Evolutionary conservation across 1,140 invertebrate genomes (phyloP), one percentile per base, ranked within the genome.

Genomic region (Zophobas morio): DNA sequence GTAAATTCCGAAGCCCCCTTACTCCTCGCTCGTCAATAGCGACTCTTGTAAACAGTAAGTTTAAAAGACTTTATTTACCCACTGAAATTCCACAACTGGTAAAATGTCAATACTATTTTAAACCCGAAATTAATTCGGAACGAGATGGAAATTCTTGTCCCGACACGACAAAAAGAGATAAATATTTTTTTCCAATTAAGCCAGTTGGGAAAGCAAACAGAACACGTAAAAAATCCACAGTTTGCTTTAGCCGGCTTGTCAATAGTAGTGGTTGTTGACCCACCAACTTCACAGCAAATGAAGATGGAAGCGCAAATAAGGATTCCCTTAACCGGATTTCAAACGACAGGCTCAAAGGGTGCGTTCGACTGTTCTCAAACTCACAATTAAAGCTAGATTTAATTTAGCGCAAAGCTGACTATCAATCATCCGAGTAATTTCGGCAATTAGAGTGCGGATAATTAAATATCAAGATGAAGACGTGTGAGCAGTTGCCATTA

Each of bases 381-480:
- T 8, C 3, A 4, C 42, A 46, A 46, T 46, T 8, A 46, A 46
- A 20, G 20, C 20, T 20, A 20, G 20, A 20, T 20, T 20, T 20
- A 20, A 20, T 20, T 20, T 20, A 2, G 3, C 49, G 8, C 6
- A n/a, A n/a, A 51, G 8, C 49, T 3, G 1, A 32, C 33, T 2
- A 6, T 51, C 49, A 51, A 51, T 51, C 6, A 51, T 51, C 33
- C 33, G 4, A 32, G 8, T 51, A 51, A 51, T 51, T 51, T 51
- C 20, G 20, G 49, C n/a, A 51, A 51, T 51, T 51, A 51, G 20
- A 51, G 2, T 20, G 6, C 35, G 20, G 20, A 34, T 63, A 63
- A 63, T 66, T 66, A 66, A 66, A 42, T 20, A 66, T 33, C 60
- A 40, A 40, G 32, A 66, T 66, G 39, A 66, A 66, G 60, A 46